Conservation (phyloP, 2,113 vertebrate species). For the Tonatia bakeri region DNA sequence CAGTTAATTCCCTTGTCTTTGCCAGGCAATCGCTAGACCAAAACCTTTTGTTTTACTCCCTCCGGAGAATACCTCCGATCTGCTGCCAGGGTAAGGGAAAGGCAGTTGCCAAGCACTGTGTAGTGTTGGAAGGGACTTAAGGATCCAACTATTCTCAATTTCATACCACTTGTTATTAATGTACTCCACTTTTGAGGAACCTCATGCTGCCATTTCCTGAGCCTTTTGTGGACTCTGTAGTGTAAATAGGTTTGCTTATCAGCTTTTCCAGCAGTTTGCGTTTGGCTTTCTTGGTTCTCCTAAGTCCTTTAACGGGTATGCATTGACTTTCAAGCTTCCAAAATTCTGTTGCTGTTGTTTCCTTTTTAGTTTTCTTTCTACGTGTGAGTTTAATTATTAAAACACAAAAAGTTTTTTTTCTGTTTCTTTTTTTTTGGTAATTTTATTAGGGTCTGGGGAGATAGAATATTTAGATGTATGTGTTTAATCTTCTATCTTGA, state of each 20-base stretch:
- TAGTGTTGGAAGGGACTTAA: not conserved
- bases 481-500: not conserved
- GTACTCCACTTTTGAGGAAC: not conserved
- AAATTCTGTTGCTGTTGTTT: not conserved
- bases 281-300: not conserved
- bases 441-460: not conserved
- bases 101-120: not conserved
- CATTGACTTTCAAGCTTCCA: not conserved
- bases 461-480: not conserved
- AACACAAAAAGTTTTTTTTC: not conserved
- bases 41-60: not conserved
- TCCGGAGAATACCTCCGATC: not conserved
- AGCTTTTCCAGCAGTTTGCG: not conserved
- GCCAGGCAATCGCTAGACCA: not conserved
- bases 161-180: not conserved
- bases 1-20: not conserved
- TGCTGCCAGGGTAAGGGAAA: not conserved
- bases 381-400: not conserved
- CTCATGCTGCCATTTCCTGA: not conserved
- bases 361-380: not conserved
- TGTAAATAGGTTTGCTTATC: not conserved
- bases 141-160: not conserved
- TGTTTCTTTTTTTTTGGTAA: not conserved
- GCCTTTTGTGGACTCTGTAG: not conserved
- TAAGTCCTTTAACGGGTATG: not conserved